These are phyloP conservation scores for Rhinolophus ferrumequinum DNA, from an alignment of 2,113 vertebrate species.

Conservation along the genomic window DNA sequence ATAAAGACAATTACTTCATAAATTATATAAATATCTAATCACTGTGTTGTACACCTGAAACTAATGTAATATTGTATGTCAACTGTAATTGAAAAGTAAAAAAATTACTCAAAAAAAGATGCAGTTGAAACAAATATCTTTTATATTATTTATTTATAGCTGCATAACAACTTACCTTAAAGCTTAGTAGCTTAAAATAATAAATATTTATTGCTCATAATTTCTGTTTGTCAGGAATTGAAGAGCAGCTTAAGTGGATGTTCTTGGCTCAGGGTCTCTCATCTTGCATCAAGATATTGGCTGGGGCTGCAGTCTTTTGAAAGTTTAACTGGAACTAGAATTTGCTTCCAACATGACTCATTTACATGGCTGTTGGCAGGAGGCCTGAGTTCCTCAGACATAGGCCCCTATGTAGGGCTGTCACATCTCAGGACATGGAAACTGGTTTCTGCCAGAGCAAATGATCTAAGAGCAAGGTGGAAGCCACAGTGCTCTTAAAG, in stretches of 20 bases:
- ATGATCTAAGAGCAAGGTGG: not conserved
- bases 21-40: too few species aligned
- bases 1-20: too few species aligned
- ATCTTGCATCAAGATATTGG: not conserved
- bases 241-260: not conserved
- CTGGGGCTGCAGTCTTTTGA: not conserved
- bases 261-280: not conserved
- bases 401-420: not conserved
- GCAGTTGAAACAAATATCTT: not conserved
- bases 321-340: not conserved
- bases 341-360: not conserved
- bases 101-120: not conserved
- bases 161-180: not conserved
- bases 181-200: slow-evolving; percentile 16
- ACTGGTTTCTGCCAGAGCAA: not conserved
- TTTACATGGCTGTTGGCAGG: not conserved
- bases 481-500: not conserved
- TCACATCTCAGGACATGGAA: not conserved
- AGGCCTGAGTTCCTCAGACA: not conserved
- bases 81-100: too few species aligned
- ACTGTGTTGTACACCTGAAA: too few species aligned
- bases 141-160: not conserved
- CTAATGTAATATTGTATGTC: too few species aligned
- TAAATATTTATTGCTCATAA: not conserved
- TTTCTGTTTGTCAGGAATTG: not conserved